These are phyloP conservation scores for Magallana nippona DNA, from an alignment of 2,888 invertebrate species.

Conservation along the genomic window DNA sequence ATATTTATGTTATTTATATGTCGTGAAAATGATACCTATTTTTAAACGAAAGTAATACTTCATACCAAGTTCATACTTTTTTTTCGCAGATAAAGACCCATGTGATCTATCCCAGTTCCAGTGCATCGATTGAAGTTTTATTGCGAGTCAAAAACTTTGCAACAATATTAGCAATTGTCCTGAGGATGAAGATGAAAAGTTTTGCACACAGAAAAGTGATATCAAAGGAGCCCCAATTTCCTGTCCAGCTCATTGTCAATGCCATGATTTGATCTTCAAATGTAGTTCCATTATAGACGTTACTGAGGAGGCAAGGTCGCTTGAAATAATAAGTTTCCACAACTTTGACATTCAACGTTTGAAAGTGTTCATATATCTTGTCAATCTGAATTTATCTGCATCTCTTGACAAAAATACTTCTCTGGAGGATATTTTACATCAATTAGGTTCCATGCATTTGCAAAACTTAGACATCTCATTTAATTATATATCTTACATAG, in stretches of 20 bases:
- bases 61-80: background rate
- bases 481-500: background rate
- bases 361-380: background rate
- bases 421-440: too few relatives aligned
- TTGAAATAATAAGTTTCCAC: background rate
- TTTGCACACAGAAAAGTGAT: background rate
- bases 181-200: background rate
- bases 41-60: background rate
- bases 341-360: background rate
- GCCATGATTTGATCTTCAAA: background rate
- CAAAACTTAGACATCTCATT: background rate
- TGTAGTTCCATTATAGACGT: background rate
- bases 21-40: too few relatives aligned
- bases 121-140: background rate
- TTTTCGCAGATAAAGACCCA: background rate
- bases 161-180: background rate
- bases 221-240: background rate
- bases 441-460: background rate
- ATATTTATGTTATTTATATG: too few relatives aligned
- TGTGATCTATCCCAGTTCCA: background rate
- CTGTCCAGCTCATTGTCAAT: background rate
- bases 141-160: background rate
- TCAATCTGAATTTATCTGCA: background rate
- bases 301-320: background rate
- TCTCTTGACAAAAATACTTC: background rate